Percentiles rank a stretch among this genome's conserved stretches.
These are phyloP conservation scores for Lamprotornis superbus DNA, from an alignment of 2,113 vertebrate species.

Conservation along the genomic window DNA sequence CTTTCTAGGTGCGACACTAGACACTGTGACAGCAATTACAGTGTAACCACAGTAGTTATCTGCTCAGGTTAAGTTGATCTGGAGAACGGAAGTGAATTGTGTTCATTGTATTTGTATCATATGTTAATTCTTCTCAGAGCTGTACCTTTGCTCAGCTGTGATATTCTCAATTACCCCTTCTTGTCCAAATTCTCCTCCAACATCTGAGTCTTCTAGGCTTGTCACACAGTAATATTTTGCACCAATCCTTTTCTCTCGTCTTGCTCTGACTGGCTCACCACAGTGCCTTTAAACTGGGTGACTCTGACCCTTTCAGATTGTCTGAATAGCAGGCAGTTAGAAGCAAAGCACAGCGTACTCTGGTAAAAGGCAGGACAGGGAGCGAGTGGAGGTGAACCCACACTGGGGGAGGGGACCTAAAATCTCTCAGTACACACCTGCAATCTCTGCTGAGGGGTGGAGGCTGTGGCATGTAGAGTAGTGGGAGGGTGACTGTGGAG, in stretches of 20 bases:
- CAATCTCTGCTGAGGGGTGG: background rate
- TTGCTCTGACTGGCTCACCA: background rate
- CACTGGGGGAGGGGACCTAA: background rate
- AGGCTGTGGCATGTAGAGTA: background rate
- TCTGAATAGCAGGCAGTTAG: background rate
- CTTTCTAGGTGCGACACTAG: background rate
- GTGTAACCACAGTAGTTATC: background rate
- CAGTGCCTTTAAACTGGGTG: background rate
- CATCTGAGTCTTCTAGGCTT: background rate
- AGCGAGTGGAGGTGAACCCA: rapidly evolving
- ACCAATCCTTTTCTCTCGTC: background rate
- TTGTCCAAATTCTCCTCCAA: background rate
- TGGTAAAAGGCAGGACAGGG: background rate
- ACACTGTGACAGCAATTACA: background rate
- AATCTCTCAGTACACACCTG: background rate
- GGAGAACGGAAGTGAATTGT: background rate
- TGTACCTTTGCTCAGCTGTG: background rate
- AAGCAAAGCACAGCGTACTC: background rate
- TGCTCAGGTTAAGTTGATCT: background rate
- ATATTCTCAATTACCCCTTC: background rate
- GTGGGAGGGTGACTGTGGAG: background rate
- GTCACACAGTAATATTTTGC: background rate
- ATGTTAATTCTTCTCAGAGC: background rate
- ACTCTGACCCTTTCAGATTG: background rate
- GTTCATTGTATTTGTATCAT: background rate